Conservation (phyloP, 2,797 vertebrate species). For the Ctenopoma kingsleyae region DNA sequence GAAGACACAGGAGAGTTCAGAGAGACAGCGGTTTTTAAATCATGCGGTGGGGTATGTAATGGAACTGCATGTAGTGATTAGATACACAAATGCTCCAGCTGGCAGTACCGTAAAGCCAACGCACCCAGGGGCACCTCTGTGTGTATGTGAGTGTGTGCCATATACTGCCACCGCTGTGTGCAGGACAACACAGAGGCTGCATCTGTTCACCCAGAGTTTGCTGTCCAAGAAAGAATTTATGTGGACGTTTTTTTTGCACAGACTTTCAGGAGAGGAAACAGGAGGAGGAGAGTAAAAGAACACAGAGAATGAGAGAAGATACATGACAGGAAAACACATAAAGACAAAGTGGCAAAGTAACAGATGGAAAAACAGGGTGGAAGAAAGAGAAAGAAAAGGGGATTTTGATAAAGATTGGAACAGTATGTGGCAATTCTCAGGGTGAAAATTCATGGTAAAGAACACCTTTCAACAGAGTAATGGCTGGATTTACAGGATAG, state of each 20-base stretch:
- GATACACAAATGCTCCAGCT: conserved; percentile 59
- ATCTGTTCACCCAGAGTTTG: conserved; percentile 54
- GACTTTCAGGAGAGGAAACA: conserved; percentile 37
- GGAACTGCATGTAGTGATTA: conserved; percentile 71
- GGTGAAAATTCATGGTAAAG: conserved; percentile 42
- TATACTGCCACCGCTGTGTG: conserved; percentile 16
- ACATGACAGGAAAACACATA: conserved; percentile 4
- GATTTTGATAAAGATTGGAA: conserved; percentile 22
- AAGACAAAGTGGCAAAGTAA: conserved; percentile 16
- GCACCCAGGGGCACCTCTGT: conserved; percentile 43
- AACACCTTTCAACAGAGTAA: conserved; percentile 26
- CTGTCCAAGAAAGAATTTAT: conserved; percentile 63
- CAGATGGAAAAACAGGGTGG: conserved; percentile 22
- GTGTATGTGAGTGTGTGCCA: conserved; percentile 10
- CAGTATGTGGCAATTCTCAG: conserved; percentile 14
- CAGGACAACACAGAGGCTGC: conserved; percentile 36
- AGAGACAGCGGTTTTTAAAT: conserved; percentile 56
- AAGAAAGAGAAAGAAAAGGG: neutral
- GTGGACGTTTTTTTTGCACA: conserved; percentile 36
- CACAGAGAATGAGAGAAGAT: conserved; percentile 1
- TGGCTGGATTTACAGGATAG: conserved; percentile 54
- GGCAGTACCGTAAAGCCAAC: conserved; percentile 39
- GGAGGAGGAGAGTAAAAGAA: conserved; percentile 6
- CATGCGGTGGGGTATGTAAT: conserved; percentile 54
- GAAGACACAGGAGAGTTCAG: conserved; percentile 38